Base-by-base conservation (phyloP, 2,888 invertebrate species). In the Steinernema carpocapsae region DNA sequence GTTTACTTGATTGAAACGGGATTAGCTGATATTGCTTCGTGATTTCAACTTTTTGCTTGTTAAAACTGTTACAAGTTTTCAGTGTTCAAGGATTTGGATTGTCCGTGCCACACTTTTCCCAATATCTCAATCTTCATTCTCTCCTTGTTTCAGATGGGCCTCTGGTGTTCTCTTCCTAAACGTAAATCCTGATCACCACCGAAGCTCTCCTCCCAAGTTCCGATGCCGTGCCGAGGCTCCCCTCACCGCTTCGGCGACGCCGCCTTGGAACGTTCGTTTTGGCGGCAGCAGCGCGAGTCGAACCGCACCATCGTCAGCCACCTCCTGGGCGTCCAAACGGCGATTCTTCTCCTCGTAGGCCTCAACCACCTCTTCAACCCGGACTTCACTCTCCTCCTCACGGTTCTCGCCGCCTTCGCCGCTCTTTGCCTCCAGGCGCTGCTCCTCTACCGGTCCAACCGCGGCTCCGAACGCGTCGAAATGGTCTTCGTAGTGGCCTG, bases 221-320 rank as follows among this genome's bases (percentile, higher is more conserved):
- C 37, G 37, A 64, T 64, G 64, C 64, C 64, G 32, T 64, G 64
- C 37, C 32, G 56, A 24, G 26, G 64, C 3, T 64, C 64, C 7
- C 64, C 64, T 14, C 64, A 64, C 32, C 64, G 64, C 32, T 80
- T 80, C 71, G 78, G 82, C 70, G 81, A 82, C 43, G 56, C 71
- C 17, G 73, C 80, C 24, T 52, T 80, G 76, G 80, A 80, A 70
- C 52, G 46, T 26, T 45, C 74, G 70, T 80, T 81, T 43, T 56
- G 42, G 22, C 43, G 70, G 10, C 77, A 82, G 22, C 82, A 77
- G 37, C 70, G 77, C 17, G 71, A 72, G 37, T 48, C 73, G 24
- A 73, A 74, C 42, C 72, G 70, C 71, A 52, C 77, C 22, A 43
- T 74, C 22, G 43, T 81, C 32, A 52, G 76, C 24, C 74, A 78